Evolutionary conservation across 92 coral and sea anemone genomes (phyloP), one percentile per base, ranked within the genome.

Genomic region (Siderastrea siderea): DNA sequence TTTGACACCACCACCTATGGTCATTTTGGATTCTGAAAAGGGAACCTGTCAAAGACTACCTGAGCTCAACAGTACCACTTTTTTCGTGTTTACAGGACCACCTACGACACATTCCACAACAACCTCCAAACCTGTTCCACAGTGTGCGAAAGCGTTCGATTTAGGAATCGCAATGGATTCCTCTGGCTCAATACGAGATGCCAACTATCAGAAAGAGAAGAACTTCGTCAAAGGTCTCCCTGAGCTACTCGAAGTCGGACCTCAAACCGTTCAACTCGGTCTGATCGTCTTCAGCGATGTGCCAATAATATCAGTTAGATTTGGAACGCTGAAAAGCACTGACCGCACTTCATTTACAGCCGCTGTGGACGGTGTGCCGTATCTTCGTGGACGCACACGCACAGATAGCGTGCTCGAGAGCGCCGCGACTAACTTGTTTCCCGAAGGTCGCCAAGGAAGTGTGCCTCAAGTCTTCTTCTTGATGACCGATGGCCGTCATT

Each of bases 101-200:
- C 52, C 66, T 8, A 58, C 11, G 19, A 16, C 2, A 48, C 68
- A 14, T 12, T 4, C 14, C 7, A 11, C 49, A 12, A 12, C 75
- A 17, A 43, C 59, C 12, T 3, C 59, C 9, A 19, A 59, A 17
- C 74, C 88, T 14, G 73, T 13, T 47, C 54, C 83, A 13, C 64
- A 63, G 38, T 93, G 96, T 75, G 15, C 77, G 6, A 86, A 91
- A 60, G 83, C 85, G 47, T 89, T 96, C 82, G 98, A 96, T 84
- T 87, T 96, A 60, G 98, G 86, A 62, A 87, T 96, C 77, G 91
- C 86, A 17, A 81, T 96, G 94, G 98, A 96, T 69, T 94, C 98
- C 16, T 91, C 98, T 19, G 94, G 93, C 51, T 94, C 97, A 68
- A 92, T 96, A 87, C 86, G 89, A 38, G 80, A 87, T 71, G 75